Base-by-base conservation (phyloP, 2,888 invertebrate genomes). In the Cataglyphis altisquamis region DNA sequence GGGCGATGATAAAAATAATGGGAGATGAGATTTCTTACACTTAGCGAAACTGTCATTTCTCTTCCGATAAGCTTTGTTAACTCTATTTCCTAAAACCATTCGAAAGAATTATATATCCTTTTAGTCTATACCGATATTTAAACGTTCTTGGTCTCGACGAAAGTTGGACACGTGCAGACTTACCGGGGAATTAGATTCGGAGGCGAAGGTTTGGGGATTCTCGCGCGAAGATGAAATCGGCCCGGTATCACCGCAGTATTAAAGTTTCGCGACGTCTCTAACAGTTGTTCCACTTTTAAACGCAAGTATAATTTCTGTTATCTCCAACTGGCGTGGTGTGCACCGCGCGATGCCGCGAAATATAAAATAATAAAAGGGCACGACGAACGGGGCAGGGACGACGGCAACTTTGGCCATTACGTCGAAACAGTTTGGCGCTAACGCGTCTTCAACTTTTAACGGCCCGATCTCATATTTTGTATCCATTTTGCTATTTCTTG, bases 381-480 rank as follows among this genome's bases (percentile, higher is more conserved):
- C 70, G 82, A 62, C 81, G 85, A 84, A 82, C 72, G 82, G 80
- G 82, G 74, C 57, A 67, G 82, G 39, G 52, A 39, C 82, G 86
- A 83, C 82, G 83, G 82, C 89, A 93, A 94, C 93, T 94, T 94
- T 92, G 90, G 92, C 94, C 93, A 94, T 94, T 94, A 94, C 92
- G 90, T 86, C 91, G 91, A 91, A 93, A 93, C 93, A 91, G 93
- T 94, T 93, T 92, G 90, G 89, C 87, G 91, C 92, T 93, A 94
- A 94, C 93, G 93, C 90, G 92, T 92, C 93, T 93, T 92, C 88
- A 93, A 94, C 93, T 94, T 94, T 93, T 93, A 94, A 94, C 92
- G 91, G 90, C 91, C 87, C 85, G 85, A 36, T 72, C 85, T 80
- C 82, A 73, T 88, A 91, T 86, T 82, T 87, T 87, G 87, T 87